Percentiles rank a stretch among this genome's conserved stretches.
phyloP scores from a whole-genome alignment of 2,888 invertebrate species.

The Psylliodes chrysocephalus region DNA sequence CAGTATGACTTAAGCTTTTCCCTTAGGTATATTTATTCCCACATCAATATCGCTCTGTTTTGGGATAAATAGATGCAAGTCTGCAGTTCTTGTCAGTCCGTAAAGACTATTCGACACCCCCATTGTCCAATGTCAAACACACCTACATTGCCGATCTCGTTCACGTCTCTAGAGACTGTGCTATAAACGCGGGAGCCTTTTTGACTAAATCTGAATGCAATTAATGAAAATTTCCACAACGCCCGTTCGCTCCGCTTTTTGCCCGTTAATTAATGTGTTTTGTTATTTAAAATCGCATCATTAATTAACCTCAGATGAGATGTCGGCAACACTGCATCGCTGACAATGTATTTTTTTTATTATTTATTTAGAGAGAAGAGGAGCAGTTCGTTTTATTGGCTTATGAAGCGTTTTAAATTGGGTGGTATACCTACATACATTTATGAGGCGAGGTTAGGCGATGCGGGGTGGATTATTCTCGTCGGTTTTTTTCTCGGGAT shows the following conservation, averaged over 20 bases:
- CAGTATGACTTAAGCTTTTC: too few species aligned
- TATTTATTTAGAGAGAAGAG: not conserved
- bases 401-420: slow-evolving; percentile 9
- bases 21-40: too few species aligned
- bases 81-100: too few species aligned
- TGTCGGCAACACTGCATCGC: slow-evolving; percentile 39
- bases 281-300: slow-evolving; percentile 47
- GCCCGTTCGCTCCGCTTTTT: slow-evolving; percentile 24
- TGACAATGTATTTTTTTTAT: slow-evolving; percentile 26
- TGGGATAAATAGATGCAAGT: too few species aligned
- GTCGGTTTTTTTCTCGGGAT: too few species aligned
- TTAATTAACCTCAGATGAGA: slow-evolving; percentile 45
- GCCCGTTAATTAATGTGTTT: slow-evolving; percentile 46
- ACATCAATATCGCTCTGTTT: too few species aligned
- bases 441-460: too few species aligned
- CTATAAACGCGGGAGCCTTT: slow-evolving; percentile 7
- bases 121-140: too few species aligned
- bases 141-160: too few species aligned
- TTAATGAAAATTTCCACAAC: slow-evolving; percentile 35
- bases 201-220: slow-evolving; percentile 28
- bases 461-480: too few species aligned
- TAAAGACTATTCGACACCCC: too few species aligned
- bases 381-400: slow-evolving; percentile 1
- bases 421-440: not conserved
- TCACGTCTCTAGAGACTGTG: slow-evolving; percentile 17